phyloP scores from a whole-genome alignment of 2,113 vertebrate species.

The Eclectus roratus region DNA sequence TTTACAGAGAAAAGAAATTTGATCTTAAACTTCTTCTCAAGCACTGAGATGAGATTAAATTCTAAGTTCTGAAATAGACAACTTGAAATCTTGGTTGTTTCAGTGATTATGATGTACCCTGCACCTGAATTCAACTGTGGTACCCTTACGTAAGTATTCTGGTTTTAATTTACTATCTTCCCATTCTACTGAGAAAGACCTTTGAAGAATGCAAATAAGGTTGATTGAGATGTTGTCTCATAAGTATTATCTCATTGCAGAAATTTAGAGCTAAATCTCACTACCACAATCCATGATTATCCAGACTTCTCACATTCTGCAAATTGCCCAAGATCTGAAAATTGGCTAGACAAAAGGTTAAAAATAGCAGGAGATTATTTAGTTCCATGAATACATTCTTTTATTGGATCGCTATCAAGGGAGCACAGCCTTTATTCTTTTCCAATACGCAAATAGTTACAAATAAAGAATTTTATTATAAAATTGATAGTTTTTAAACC shows the following conservation, averaged over 20 bases:
- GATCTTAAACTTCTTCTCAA: neutral
- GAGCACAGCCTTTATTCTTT: neutral
- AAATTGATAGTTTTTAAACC: conserved; percentile 2
- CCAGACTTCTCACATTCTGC: neutral
- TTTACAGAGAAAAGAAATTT: neutral
- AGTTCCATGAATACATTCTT: neutral
- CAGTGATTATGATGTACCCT: neutral
- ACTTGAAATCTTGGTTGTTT: neutral
- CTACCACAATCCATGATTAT: neutral
- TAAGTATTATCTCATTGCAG: neutral
- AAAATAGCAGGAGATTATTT: conserved; percentile 26
- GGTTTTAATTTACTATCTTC: neutral
- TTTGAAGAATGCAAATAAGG: neutral
- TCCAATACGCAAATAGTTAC: neutral
- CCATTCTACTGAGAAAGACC: neutral
- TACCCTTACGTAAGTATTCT: neutral
- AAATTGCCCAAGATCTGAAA: conserved; percentile 3
- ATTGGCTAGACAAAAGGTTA: neutral
- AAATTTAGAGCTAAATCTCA: neutral
- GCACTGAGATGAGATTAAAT: neutral
- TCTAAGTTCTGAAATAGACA: neutral
- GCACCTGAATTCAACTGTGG: neutral
- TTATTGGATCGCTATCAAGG: neutral
- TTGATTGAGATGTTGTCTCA: neutral
- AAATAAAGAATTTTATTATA: neutral